These are phyloP conservation scores for Ellobium chinense DNA, from an alignment of 2,888 invertebrate genomes.

Conservation along the genomic window DNA sequence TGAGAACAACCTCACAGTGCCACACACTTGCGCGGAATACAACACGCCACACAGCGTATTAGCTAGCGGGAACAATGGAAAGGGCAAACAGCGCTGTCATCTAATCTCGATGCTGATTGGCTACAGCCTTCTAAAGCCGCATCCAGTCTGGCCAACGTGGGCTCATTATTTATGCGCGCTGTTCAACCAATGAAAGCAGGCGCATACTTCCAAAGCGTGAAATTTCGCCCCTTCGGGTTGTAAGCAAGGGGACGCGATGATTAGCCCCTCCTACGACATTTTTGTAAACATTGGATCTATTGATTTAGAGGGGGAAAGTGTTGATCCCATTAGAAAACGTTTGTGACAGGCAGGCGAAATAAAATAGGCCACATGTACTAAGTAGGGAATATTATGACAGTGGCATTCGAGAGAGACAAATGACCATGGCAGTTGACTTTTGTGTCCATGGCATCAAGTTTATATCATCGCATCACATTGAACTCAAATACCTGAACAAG, in stretches of 20 bases:
- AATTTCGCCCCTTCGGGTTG: slow-evolving; percentile 33
- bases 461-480: too few relatives aligned
- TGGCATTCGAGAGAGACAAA: too few relatives aligned
- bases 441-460: too few relatives aligned
- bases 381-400: too few relatives aligned
- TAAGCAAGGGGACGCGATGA: not conserved
- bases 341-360: too few relatives aligned
- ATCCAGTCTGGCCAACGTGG: slow-evolving; percentile 69
- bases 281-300: slow-evolving; percentile 39
- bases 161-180: slow-evolving; percentile 65
- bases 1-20: slow-evolving; percentile 57
- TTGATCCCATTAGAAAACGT: not conserved
- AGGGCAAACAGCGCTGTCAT: slow-evolving; percentile 72
- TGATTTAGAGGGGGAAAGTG: slow-evolving; percentile 1
- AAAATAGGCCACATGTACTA: too few relatives aligned
- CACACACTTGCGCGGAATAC: slow-evolving; percentile 70
- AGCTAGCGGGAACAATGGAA: slow-evolving; percentile 70
- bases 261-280: slow-evolving; percentile 30
- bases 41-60: slow-evolving; percentile 70
- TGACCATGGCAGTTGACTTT: too few relatives aligned
- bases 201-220: slow-evolving; percentile 8
- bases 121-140: slow-evolving; percentile 65
- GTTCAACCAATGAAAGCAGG: slow-evolving; percentile 44
- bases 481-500: too few relatives aligned
- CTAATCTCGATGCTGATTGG: slow-evolving; percentile 75